Percentiles rank a stretch among this genome's conserved stretches.
These are phyloP conservation scores for Girardinus metallicus DNA, from an alignment of 2,797 vertebrate species.

Conservation along the genomic window DNA sequence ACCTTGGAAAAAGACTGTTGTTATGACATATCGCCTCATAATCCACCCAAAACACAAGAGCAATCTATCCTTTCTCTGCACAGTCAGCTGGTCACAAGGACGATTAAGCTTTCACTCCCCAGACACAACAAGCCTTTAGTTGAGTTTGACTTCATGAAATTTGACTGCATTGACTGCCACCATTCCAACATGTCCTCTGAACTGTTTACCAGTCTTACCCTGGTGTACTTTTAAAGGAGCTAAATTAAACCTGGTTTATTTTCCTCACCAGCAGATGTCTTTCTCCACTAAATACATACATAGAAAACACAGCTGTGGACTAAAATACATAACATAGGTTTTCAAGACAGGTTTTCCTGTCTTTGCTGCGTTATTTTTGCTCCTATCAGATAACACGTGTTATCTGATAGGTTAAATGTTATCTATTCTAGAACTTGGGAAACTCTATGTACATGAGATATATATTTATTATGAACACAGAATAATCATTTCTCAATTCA, in stretches of 20 bases:
- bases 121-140: conserved; percentile 72
- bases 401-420: no score
- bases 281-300: not conserved
- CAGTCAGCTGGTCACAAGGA: conserved; percentile 44
- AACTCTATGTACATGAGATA: not conserved
- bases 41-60: conserved; percentile 75
- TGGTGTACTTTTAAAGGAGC: conserved; percentile 44
- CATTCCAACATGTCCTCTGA: conserved; percentile 32
- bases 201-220: conserved; percentile 21
- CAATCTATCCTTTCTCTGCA: conserved; percentile 58
- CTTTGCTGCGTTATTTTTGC: not conserved
- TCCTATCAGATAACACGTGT: not conserved
- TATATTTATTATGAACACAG: not conserved
- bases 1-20: conserved; percentile 76
- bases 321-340: not conserved
- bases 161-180: conserved; percentile 52
- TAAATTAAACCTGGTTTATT: conserved; percentile 38
- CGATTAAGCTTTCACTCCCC: conserved; percentile 53
- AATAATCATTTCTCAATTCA: not conserved
- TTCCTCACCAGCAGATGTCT: conserved; percentile 32
- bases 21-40: conserved; percentile 84
- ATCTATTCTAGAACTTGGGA: not conserved
- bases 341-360: not conserved
- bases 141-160: conserved; percentile 58
- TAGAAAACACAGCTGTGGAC: not conserved